phyloP scores from a whole-genome alignment of 2,888 invertebrate species.

The Prionchulus punctatus region DNA sequence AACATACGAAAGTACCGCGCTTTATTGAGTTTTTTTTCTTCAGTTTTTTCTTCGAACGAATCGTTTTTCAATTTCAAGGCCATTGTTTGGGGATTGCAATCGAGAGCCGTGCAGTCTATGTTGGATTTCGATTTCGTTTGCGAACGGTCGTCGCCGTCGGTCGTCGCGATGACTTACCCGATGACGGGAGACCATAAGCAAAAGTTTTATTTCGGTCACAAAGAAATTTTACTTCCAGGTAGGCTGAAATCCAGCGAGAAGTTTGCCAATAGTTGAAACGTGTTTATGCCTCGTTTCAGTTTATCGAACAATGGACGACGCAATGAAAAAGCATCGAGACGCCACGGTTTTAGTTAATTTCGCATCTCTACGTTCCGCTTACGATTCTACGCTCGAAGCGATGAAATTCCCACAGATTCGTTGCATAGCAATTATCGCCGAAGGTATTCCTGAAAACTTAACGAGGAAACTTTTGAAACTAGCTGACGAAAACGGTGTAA shows the following conservation, averaged over 20 bases:
- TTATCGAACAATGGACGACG: conserved; percentile 91
- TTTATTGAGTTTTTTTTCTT: neutral
- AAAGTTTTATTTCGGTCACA: conserved; percentile 99
- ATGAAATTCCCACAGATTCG: conserved; percentile 77
- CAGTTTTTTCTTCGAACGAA: neutral
- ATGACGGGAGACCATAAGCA: conserved; percentile 91
- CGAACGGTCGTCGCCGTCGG: conserved; percentile 59
- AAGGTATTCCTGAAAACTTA: conserved; percentile 97
- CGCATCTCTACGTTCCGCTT: conserved; percentile 89
- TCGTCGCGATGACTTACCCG: conserved; percentile 92
- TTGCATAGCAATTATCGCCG: conserved; percentile 93
- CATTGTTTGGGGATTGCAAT: conserved; percentile 98
- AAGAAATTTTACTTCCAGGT: conserved; percentile 69
- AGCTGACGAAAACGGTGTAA: conserved; percentile 57
- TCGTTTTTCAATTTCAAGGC: conserved; percentile 41
- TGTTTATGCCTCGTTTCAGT: conserved; percentile 39
- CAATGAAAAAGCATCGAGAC: conserved; percentile 81
- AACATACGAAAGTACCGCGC: conserved; percentile 4
- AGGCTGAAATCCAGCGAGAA: neutral
- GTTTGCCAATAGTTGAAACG: neutral
- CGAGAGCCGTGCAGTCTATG: conserved; percentile 87
- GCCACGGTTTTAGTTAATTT: conserved; percentile 89
- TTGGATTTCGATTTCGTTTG: conserved; percentile 88
- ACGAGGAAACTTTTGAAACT: conserved; percentile 67
- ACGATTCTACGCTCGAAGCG: conserved; percentile 85